Base-by-base conservation (phyloP, 1,140 invertebrate species). In the Neodiprion fabricii region DNA sequence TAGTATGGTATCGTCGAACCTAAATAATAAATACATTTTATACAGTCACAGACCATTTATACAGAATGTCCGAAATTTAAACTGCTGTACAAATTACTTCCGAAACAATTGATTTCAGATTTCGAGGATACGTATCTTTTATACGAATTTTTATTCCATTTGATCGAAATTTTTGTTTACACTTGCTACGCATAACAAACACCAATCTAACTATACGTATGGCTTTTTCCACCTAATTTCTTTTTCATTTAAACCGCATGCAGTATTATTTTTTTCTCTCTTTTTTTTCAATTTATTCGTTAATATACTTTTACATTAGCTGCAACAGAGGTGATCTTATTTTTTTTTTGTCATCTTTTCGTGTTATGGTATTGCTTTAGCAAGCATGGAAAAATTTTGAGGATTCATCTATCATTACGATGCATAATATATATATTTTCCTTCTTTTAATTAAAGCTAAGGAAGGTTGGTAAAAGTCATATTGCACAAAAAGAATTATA, bases 11-110 rank as follows among this genome's bases (percentile, higher is more conserved):
- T 85, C 84, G 84, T 87, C 84, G 81, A 88, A 88, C 84, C 85
- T 87, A 88, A 87, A 87, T 85, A 87, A 87, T 87, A 88, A 87
- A 87, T 88, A 87, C 86, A 87, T 86, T 88, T 87, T 87, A 86
- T 87, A 87, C 86, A 87, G 82, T 87, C 83, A 80, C 79, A 83
- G 85, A 82, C 84, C 80, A 81, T 85, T 85, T 80, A 85, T 86
- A 83, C 84, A 87, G 85, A 88, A 86, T 87, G 80, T 84, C 81
- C 83, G 74, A 79, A 78, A 81, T 79, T 78, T 80, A 61, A 61
- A 61, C 53, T 17, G 53, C n/a, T 61, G 53, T 61, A 17, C n/a
- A 40, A 40, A 40, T 40, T 40, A 5, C 28, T 40, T 14, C n/a
- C n/a, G n/a, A 12, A 61, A 61, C 8, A 61, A 17, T 5, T 70